These are phyloP conservation scores for Hydrozoanthus tunicans DNA, from an alignment of 64 coral and sea anemone species.

Conservation along the genomic window DNA sequence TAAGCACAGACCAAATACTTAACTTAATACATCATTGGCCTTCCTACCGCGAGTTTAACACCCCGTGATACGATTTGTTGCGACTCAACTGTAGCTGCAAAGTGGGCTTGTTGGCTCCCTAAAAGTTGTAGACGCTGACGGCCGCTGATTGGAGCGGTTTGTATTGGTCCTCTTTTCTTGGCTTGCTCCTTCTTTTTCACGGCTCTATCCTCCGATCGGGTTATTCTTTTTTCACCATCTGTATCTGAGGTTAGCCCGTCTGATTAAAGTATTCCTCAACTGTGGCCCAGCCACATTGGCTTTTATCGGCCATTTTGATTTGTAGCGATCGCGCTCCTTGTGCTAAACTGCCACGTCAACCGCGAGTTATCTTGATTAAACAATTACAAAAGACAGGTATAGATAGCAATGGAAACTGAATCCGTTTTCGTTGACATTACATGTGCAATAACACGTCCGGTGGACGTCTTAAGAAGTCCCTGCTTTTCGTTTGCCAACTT, in stretches of 20 bases:
- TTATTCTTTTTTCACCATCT: neutral
- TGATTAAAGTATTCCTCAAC: neutral
- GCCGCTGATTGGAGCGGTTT: neutral
- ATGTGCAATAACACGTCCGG: conserved; percentile 30
- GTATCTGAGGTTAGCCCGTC: conserved; percentile 4
- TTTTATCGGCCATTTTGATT: conserved; percentile 18
- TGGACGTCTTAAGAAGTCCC: neutral
- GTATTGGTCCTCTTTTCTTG: conserved; percentile 12
- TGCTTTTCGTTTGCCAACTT: conserved; percentile 42
- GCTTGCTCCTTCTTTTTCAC: neutral
- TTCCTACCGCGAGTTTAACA: neutral
- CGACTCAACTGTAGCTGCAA: neutral
- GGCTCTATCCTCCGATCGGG: neutral
- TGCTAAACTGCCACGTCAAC: neutral
- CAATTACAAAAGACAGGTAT: conserved; percentile 44
- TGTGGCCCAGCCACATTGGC: conserved; percentile 4
- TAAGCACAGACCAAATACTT: neutral
- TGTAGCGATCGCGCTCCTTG: conserved; percentile 25
- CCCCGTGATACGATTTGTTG: neutral
- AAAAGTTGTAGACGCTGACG: neutral
- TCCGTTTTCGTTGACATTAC: conserved; percentile 44
- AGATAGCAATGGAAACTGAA: conserved; percentile 58
- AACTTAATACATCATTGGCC: neutral
- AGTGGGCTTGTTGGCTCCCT: neutral
- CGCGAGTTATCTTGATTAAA: conserved; percentile 66